phyloP scores from a whole-genome alignment of 2,113 vertebrate genomes.

The Promerops cafer region DNA sequence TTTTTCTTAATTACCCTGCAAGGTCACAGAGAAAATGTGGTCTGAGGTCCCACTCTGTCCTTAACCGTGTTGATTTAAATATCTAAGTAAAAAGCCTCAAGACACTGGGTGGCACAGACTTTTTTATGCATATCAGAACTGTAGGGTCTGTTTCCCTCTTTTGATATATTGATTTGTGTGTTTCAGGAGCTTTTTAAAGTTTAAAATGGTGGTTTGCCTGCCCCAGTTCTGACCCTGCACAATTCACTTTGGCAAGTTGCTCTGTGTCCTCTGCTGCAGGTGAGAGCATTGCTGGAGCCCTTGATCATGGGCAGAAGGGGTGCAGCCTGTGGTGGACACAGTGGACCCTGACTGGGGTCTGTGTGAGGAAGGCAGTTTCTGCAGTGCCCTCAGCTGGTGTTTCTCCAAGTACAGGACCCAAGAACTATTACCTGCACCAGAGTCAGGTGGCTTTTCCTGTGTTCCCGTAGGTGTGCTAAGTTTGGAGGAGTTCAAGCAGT shows the following conservation, averaged over 20 bases:
- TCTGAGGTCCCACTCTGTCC: neutral
- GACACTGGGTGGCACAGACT: neutral
- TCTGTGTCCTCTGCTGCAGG: neutral
- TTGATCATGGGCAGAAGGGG: rapidly evolving
- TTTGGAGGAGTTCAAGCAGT: constrained; percentile 83
- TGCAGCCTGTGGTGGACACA: neutral
- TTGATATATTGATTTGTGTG: neutral
- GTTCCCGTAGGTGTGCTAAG: constrained; percentile 79
- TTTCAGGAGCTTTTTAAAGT: neutral
- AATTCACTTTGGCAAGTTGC: neutral
- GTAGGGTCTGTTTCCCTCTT: neutral
- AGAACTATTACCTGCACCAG: neutral
- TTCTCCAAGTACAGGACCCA: rapidly evolving
- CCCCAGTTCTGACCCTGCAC: neutral
- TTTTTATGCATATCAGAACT: neutral
- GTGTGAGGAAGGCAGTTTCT: neutral
- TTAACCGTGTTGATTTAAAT: neutral
- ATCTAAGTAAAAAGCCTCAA: neutral
- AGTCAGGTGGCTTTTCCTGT: neutral
- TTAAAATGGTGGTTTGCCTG: neutral
- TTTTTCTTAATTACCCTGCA: neutral
- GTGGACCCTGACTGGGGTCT: neutral
- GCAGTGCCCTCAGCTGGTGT: neutral
- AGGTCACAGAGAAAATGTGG: neutral
- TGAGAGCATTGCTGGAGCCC: neutral